Evolutionary conservation across 2,113 vertebrate species (phyloP).

Genomic region (Rostratula benghalensis): DNA sequence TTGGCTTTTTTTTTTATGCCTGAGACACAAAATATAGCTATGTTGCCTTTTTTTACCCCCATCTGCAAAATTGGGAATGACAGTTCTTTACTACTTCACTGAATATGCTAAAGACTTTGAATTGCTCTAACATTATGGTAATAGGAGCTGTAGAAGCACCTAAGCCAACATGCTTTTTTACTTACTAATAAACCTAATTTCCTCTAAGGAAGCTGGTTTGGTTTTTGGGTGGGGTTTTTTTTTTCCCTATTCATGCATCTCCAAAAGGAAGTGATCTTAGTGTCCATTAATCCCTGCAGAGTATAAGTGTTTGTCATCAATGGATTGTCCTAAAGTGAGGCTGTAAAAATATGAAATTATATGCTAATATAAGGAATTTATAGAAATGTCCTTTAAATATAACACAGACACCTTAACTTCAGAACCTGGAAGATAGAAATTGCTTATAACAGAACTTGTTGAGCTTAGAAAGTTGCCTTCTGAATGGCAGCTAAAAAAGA

Average conservation of each 20-base stretch:
- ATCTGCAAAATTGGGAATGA: background rate
- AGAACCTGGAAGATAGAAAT: background rate
- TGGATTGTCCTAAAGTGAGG: background rate
- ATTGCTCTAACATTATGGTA: background rate
- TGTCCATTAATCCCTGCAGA: background rate
- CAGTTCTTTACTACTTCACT: background rate
- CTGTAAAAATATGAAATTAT: background rate
- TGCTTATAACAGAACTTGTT: background rate
- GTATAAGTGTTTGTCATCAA: background rate
- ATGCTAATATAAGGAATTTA: background rate
- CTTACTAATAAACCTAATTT: background rate
- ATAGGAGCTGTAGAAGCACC: background rate
- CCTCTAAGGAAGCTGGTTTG: background rate
- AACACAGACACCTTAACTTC: background rate
- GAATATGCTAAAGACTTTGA: background rate
- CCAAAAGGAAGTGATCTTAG: background rate
- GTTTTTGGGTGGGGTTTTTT: no score
- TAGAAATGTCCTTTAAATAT: background rate
- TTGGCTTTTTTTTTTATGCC: background rate
- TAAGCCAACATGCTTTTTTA: background rate
- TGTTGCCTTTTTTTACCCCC: background rate
- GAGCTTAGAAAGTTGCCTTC: background rate
- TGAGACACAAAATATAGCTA: background rate
- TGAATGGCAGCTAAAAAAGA: background rate
- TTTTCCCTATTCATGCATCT: background rate